These are phyloP conservation scores for Meriones unguiculatus DNA, from an alignment of 2,113 vertebrate genomes.

Conservation along the genomic window DNA sequence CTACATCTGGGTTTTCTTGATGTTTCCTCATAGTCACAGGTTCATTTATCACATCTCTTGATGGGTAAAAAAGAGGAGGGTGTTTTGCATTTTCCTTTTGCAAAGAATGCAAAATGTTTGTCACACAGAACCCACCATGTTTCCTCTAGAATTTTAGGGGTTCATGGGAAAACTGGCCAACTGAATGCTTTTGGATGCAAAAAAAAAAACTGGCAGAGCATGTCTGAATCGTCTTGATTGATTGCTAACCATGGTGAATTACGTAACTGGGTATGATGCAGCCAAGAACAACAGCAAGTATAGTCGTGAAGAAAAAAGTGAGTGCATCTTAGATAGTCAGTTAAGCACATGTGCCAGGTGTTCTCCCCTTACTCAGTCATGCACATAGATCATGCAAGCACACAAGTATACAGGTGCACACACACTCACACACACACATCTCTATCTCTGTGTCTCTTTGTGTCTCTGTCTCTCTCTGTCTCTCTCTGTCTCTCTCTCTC, in stretches of 20 bases:
- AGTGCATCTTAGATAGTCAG: neutral
- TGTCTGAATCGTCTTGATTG: neutral
- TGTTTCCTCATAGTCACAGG: neutral
- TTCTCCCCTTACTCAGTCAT: too few relatives aligned
- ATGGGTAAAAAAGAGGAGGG: neutral
- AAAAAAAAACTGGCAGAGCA: neutral
- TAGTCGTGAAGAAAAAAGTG: neutral
- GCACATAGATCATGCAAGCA: neutral
- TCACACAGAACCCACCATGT: neutral
- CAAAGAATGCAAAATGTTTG: slow-evolving; percentile 19
- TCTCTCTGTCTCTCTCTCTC: too few relatives aligned
- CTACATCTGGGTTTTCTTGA: neutral
- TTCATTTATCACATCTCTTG: neutral
- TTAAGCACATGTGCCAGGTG: neutral
- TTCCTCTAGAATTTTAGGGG: neutral
- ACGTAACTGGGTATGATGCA: neutral
- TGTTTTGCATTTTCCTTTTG: neutral
- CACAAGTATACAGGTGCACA: neutral
- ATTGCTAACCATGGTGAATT: neutral
- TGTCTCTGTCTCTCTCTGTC: too few relatives aligned
- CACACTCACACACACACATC: neutral
- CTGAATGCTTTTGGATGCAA: neutral
- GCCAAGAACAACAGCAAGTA: neutral
- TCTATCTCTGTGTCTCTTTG: neutral
- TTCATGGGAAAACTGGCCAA: neutral